phyloP scores from a whole-genome alignment of 2,113 vertebrate genomes.

The Hylia prasina region DNA sequence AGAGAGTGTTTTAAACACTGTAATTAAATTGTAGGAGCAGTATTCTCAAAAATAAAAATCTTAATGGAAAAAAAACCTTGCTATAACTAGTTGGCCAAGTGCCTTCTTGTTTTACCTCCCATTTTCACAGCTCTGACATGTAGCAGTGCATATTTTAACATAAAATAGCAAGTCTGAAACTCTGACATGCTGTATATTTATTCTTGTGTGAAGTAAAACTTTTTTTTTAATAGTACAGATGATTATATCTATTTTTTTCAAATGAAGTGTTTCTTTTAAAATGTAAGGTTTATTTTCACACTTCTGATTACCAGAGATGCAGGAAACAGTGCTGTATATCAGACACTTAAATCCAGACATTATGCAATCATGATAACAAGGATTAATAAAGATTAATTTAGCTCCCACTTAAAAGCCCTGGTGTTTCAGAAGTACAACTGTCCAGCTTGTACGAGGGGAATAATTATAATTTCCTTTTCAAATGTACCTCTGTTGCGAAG shows the following conservation, averaged over 20 bases:
- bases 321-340: constrained; percentile 55
- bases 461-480: constrained; percentile 50
- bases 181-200: constrained; percentile 71
- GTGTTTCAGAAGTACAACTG: constrained; percentile 17
- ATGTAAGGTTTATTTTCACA: constrained; percentile 78
- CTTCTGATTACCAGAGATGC: constrained; percentile 73
- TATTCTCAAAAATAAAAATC: constrained; percentile 58
- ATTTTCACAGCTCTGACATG: constrained; percentile 73
- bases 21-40: constrained; percentile 63
- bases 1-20: constrained; percentile 63
- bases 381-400: constrained; percentile 79
- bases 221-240: constrained; percentile 40
- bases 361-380: constrained; percentile 70
- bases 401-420: constrained; percentile 53
- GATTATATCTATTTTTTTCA: constrained; percentile 57
- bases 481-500: neutral
- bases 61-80: constrained; percentile 49
- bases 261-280: constrained; percentile 64
- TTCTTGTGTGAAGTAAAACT: constrained; percentile 56
- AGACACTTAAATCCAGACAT: constrained; percentile 69
- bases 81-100: constrained; percentile 64
- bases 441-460: neutral
- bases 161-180: constrained; percentile 65
- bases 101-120: constrained; percentile 66
- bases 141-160: constrained; percentile 74